Evolutionary conservation across 2,888 invertebrate genomes (phyloP).

Genomic region (Agonopterix arenella): DNA sequence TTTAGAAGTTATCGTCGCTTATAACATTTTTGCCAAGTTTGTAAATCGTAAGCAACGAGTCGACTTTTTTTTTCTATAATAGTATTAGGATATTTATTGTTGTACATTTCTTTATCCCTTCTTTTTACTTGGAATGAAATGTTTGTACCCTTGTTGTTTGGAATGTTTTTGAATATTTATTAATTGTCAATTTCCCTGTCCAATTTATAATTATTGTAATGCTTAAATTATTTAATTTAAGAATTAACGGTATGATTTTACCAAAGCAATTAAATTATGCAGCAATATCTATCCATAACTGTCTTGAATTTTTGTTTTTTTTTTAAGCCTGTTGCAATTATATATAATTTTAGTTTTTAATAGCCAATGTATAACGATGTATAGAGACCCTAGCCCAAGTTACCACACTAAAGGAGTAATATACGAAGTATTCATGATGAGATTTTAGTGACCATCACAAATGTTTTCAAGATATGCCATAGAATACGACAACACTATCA

Average conservation of each 20-base stretch:
- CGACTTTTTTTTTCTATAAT: no score
- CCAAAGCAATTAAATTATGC: no score
- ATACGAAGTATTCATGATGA: not conserved
- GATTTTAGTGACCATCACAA: not conserved
- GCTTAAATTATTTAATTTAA: no score
- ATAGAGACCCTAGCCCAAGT: not conserved
- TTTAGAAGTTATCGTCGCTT: no score
- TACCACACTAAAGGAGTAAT: not conserved
- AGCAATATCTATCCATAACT: not conserved
- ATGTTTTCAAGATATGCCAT: not conserved
- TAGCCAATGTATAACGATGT: not conserved
- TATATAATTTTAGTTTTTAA: not conserved
- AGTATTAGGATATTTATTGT: no score
- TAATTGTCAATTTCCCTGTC: no score
- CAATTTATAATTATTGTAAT: no score
- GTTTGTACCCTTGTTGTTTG: constrained; percentile 1
- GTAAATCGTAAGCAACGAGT: no score
- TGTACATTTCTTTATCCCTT: not conserved
- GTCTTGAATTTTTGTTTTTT: not conserved
- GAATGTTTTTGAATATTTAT: constrained; percentile 4
- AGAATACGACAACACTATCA: not conserved
- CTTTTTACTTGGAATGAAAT: constrained; percentile 2
- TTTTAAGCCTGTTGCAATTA: not conserved
- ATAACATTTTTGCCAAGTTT: no score
- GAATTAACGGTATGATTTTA: no score